Evolutionary conservation across 2,797 vertebrate genomes (phyloP), one percentile per base, ranked within the genome.

Genomic region (Helostoma temminkii): DNA sequence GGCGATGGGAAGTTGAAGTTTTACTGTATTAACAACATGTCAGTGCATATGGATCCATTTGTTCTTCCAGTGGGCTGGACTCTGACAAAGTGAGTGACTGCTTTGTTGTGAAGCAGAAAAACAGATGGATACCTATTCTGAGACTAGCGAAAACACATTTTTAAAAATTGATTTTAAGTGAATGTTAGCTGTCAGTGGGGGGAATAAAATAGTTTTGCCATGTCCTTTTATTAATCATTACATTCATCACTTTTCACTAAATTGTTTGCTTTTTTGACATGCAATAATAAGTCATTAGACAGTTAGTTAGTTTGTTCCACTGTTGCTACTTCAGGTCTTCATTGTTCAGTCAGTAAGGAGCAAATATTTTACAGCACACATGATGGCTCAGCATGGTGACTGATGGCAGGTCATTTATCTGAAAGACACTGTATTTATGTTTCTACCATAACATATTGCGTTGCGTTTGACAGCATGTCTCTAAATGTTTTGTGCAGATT

Each of bases 81-180:
- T 8, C 25, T 39, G 66, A 67, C 55, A 59, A 15, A 1, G 26
- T 72, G 65, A 81, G 45, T 45, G 50, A 78, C 52, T 73, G 63
- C 59, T 58, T 32, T 68, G 63, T 57, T 74, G 43, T 60, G 36
- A 71, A 28, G 36, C 25, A 36, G 16, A 42, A n/a, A 49, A 62
- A 42, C n/a, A 26, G 26, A 26, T 26, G 26, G 26, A 26, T 26
- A 26, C 26, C 3, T 26, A 26, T 6, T 26, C 28, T 49, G 5
- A 3, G 36, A 65, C 37, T 15, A 1, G n/a, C 14, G 26, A 37
- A 18, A 47, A 36, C 14, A 54, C 22, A 41, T 62, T 74, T 42
- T 37, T 6, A 3, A 21, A 34, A 42, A 77, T 53, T 58, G 71
- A 65, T 78, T 60, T 43, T 37, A 74, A 16, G 30, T 54, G 61